A percentile compares a stretch with the other conserved stretches of the same genome.
These are phyloP conservation scores for Poecile atricapillus DNA, from an alignment of 2,113 vertebrate species.

Conservation along the genomic window DNA sequence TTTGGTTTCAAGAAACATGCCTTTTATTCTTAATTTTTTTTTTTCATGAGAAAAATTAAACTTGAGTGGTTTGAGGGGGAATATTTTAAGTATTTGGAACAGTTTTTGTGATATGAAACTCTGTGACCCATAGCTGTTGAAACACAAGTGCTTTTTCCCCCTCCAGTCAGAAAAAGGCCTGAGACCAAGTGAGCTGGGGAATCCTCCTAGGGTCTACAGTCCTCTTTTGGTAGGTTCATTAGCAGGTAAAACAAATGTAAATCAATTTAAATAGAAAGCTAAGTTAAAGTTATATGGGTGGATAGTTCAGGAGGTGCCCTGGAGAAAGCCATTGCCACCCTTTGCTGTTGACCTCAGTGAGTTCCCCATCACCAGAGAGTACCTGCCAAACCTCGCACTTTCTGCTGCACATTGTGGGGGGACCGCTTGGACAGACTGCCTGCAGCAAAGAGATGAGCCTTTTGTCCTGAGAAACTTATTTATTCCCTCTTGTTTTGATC, in stretches of 20 bases:
- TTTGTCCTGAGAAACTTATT: neutral
- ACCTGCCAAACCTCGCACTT: neutral
- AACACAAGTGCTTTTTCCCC: neutral
- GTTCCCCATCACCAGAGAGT: neutral
- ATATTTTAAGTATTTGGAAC: neutral
- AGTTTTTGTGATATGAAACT: neutral
- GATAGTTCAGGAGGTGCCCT: neutral
- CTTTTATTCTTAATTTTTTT: neutral
- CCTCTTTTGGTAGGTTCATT: neutral
- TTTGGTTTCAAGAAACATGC: constrained; percentile 6
- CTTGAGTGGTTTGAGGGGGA: neutral
- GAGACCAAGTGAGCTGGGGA: neutral
- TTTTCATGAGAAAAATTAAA: neutral
- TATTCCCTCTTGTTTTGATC: neutral
- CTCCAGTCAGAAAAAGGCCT: neutral
- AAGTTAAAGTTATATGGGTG: neutral
- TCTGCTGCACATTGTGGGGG: neutral
- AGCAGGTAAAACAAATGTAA: neutral
- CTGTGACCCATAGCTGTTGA: neutral
- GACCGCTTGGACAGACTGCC: neutral
- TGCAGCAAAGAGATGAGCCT: neutral
- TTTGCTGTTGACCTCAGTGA: neutral
- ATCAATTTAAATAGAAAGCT: neutral
- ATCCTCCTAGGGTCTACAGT: neutral
- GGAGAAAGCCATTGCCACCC: neutral